phyloP scores from a whole-genome alignment of 1,140 invertebrate genomes.

The Penaeus vannamei region DNA sequence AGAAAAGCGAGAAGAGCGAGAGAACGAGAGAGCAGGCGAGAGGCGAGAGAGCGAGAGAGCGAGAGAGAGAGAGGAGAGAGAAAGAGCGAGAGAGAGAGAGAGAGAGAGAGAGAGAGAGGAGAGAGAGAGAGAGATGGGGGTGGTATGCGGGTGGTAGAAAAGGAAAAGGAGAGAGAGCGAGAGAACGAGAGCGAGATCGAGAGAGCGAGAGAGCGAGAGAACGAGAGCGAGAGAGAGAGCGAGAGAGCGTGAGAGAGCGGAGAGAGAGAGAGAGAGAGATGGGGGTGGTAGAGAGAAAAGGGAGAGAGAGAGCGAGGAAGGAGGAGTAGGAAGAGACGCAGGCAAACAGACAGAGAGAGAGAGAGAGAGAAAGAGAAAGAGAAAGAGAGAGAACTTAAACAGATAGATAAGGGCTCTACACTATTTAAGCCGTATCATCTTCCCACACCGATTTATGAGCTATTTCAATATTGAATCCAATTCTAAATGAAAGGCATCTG shows the following conservation, averaged over 20 bases:
- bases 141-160: not conserved
- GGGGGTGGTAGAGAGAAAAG: not conserved
- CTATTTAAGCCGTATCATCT: too few relatives aligned
- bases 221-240: fast-evolving
- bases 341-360: too few relatives aligned
- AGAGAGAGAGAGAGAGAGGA: not conserved
- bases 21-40: not conserved
- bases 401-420: too few relatives aligned
- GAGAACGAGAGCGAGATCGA: not conserved
- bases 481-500: too few relatives aligned
- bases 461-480: too few relatives aligned
- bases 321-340: too few relatives aligned
- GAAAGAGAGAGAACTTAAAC: too few relatives aligned
- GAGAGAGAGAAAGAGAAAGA: too few relatives aligned
- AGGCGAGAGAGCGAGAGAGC: not conserved
- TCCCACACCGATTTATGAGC: too few relatives aligned
- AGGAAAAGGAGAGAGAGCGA: not conserved
- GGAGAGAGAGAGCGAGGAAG: too few relatives aligned
- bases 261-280: not conserved
- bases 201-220: not conserved
- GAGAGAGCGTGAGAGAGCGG: too few relatives aligned
- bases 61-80: not conserved
- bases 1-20: not conserved
- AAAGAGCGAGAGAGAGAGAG: fast-evolving
- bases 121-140: not conserved